Conservation (phyloP, 2,888 invertebrate species). For the Synergus umbraculus region DNA sequence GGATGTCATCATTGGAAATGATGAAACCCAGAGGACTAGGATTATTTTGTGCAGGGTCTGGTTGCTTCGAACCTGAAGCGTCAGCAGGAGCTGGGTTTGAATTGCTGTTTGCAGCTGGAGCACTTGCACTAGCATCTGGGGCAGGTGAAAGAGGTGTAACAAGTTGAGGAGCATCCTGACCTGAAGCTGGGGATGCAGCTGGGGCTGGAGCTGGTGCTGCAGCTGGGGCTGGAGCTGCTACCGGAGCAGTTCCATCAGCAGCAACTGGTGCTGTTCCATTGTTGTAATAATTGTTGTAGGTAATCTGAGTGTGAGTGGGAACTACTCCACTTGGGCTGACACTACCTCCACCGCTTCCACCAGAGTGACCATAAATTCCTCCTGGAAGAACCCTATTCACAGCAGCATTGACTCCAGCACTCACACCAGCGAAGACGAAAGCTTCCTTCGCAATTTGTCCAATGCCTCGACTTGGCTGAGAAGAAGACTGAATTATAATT, state of each 20-base stretch:
- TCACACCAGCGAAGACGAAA: conserved; percentile 73
- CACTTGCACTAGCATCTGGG: conserved; percentile 46
- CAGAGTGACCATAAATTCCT: conserved; percentile 63
- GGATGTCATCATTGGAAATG: conserved; percentile 82
- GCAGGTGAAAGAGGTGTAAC: conserved; percentile 18
- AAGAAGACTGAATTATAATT: conserved; percentile 67
- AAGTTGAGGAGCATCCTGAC: conserved; percentile 22
- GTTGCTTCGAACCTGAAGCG: conserved; percentile 35
- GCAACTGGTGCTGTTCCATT: conserved; percentile 63
- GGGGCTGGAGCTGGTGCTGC: conserved; percentile 21
- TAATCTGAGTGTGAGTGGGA: conserved; percentile 70
- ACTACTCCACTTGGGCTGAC: conserved; percentile 54
- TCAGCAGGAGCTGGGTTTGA: conserved; percentile 43
- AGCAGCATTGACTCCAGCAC: conserved; percentile 74
- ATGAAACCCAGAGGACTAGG: conserved; percentile 70
- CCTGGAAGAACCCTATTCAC: conserved; percentile 72
- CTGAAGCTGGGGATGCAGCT: too few species aligned
- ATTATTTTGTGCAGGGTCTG: conserved; percentile 52
- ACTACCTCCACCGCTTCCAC: conserved; percentile 42
- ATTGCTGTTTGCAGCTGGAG: conserved; percentile 44
- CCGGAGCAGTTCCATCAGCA: conserved; percentile 50
- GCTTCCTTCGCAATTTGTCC: conserved; percentile 76
- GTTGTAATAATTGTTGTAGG: conserved; percentile 75
- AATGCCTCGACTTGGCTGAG: conserved; percentile 68
- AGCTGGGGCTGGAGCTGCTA: conserved; percentile 44